Percentiles rank a stretch among this genome's conserved stretches.
Evolutionary conservation across 2,888 invertebrate genomes (phyloP).

Genomic region (Netelia melanura): DNA sequence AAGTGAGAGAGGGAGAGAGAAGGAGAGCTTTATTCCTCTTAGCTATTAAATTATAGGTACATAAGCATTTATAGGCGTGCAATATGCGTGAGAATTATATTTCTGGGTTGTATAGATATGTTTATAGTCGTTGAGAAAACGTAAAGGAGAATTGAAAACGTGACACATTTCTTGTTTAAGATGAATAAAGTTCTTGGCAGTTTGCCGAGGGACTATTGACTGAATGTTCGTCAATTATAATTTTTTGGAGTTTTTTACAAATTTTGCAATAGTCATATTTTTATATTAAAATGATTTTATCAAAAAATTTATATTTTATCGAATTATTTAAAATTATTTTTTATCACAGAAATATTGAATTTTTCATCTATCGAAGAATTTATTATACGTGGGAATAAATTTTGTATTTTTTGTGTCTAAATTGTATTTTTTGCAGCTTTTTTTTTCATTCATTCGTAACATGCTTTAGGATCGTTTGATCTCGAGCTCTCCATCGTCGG

Average conservation of each 20-base stretch:
- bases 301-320: too few species aligned
- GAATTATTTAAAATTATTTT: background rate
- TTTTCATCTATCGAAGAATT: too few species aligned
- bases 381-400: too few species aligned
- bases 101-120: constrained; percentile 10
- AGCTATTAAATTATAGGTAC: constrained; percentile 60
- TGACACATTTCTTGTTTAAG: constrained; percentile 33
- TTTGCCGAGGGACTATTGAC: constrained; percentile 5
- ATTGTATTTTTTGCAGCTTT: background rate
- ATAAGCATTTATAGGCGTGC: constrained; percentile 53
- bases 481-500: too few species aligned
- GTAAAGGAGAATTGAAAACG: constrained; percentile 10
- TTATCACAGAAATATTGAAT: background rate
- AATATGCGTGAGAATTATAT: constrained; percentile 47
- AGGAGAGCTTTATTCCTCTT: constrained; percentile 37
- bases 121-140: constrained; percentile 6
- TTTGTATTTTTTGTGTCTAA: background rate
- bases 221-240: background rate
- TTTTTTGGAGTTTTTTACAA: background rate
- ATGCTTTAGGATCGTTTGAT: too few species aligned
- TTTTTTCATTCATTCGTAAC: background rate
- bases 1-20: constrained; percentile 6
- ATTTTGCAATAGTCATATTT: too few species aligned
- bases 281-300: too few species aligned
- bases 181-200: constrained; percentile 23